Conservation (phyloP, 2,113 vertebrate species). For the Paraplagusia blochii region DNA sequence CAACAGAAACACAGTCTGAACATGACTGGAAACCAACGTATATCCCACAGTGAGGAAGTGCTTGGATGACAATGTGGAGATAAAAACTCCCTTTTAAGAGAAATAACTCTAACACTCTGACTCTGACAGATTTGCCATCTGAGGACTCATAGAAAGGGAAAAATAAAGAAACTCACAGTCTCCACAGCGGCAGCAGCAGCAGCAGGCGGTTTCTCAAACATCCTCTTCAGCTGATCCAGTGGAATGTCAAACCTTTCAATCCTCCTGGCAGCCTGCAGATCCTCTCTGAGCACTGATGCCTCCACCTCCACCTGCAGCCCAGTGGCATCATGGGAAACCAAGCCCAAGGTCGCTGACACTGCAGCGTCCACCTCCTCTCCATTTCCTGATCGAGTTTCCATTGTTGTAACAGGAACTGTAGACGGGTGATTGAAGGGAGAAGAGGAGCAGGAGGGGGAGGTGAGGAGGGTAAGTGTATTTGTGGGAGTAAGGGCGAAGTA, state of each 20-base stretch:
- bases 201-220: slow-evolving; percentile 73
- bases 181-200: slow-evolving; percentile 13
- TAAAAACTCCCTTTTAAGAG: too few species aligned
- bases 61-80: too few species aligned
- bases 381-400: slow-evolving; percentile 83
- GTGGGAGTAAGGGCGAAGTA: too few species aligned
- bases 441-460: slow-evolving; percentile 17
- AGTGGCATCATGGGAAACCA: slow-evolving; percentile 34
- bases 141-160: neutral
- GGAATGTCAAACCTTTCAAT: slow-evolving; percentile 78
- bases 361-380: slow-evolving; percentile 62
- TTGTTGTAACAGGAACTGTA: slow-evolving; percentile 71
- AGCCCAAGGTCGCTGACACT: slow-evolving; percentile 48
- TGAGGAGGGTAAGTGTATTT: neutral
- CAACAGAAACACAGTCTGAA: too few species aligned
- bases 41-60: too few species aligned
- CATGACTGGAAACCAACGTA: too few species aligned
- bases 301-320: slow-evolving; percentile 50
- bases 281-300: slow-evolving; percentile 53
- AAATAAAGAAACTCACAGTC: neutral
- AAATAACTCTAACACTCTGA: too few species aligned
- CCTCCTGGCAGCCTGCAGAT: slow-evolving; percentile 63
- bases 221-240: slow-evolving; percentile 74
- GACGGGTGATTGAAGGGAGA: slow-evolving; percentile 25
- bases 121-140: too few species aligned